A percentile compares a stretch with the other conserved stretches of the same genome.
phyloP scores from a whole-genome alignment of 2,888 invertebrate genomes.

The Hydropsyche betteni region DNA sequence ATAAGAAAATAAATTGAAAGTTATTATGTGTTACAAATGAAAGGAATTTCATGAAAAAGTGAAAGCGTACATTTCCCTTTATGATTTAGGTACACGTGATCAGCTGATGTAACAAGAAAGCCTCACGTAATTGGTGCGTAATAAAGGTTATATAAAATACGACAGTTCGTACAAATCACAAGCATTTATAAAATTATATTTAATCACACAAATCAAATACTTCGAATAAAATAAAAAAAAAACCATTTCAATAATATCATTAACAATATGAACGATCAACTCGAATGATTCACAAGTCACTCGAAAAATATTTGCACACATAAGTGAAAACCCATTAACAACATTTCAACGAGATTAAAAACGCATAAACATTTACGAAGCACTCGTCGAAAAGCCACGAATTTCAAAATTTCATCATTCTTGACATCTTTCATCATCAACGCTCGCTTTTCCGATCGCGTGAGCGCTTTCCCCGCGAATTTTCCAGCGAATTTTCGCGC shows the following conservation, averaged over 20 bases:
- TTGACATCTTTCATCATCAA: too few species aligned
- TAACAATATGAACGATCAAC: not conserved
- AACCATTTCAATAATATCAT: not conserved
- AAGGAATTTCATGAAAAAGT: not conserved
- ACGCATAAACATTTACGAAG: not conserved
- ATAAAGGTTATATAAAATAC: constrained; percentile 23
- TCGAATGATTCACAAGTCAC: not conserved
- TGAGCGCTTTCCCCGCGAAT: too few species aligned
- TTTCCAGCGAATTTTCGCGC: too few species aligned
- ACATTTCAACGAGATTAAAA: not conserved
- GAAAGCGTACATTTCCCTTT: not conserved
- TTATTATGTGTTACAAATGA: not conserved
- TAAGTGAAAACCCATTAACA: not conserved
- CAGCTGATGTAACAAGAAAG: constrained; percentile 15
- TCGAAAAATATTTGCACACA: too few species aligned
- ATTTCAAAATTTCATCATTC: too few species aligned
- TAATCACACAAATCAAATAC: too few species aligned
- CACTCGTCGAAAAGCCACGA: too few species aligned
- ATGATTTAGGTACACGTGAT: constrained; percentile 10
- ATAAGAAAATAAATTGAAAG: too few species aligned
- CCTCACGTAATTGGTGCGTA: constrained; percentile 11
- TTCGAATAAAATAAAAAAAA: not conserved
- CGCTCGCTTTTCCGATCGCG: too few species aligned
- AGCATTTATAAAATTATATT: too few species aligned
- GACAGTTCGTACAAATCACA: too few species aligned